phyloP scores from a whole-genome alignment of 2,797 vertebrate genomes.

The Carapus acus region DNA sequence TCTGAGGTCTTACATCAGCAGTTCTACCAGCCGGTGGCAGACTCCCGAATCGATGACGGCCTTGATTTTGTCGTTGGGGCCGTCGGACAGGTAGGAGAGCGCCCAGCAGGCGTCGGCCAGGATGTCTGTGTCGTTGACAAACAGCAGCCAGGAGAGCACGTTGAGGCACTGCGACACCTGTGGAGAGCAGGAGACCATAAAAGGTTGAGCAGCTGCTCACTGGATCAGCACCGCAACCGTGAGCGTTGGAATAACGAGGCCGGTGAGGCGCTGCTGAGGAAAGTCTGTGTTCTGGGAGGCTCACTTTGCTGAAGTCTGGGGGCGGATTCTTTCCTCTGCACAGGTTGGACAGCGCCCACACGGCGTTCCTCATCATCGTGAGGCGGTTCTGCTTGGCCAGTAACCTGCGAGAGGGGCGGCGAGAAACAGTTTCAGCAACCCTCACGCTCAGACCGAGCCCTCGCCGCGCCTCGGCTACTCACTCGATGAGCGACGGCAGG shows the following conservation, averaged over 20 bases:
- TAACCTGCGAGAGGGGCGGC: conserved; percentile 67
- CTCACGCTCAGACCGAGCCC: no score
- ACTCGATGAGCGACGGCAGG: conserved; percentile 89
- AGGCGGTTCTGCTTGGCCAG: conserved; percentile 92
- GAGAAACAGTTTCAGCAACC: no score
- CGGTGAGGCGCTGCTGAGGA: no score
- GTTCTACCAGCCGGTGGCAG: conserved; percentile 91
- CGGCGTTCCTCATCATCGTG: conserved; percentile 94
- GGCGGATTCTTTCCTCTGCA: conserved; percentile 97
- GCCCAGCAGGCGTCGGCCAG: conserved; percentile 97
- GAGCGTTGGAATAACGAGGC: no score
- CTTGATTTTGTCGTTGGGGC: conserved; percentile 97
- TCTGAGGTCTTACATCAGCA: conserved; percentile 82
- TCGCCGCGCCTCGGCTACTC: no score
- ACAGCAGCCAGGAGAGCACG: conserved; percentile 93
- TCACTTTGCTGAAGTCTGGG: conserved; percentile 95
- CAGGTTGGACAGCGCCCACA: conserved; percentile 95
- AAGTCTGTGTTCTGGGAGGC: conserved; percentile 31
- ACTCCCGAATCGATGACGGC: conserved; percentile 97
- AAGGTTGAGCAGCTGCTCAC: background rate
- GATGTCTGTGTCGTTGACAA: conserved; percentile 94
- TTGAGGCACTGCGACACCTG: conserved; percentile 93
- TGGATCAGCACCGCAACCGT: no score
- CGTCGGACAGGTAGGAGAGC: conserved; percentile 92
- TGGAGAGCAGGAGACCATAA: background rate